Conservation (phyloP, 2,888 invertebrate genomes). For the Apodemia duryi region DNA sequence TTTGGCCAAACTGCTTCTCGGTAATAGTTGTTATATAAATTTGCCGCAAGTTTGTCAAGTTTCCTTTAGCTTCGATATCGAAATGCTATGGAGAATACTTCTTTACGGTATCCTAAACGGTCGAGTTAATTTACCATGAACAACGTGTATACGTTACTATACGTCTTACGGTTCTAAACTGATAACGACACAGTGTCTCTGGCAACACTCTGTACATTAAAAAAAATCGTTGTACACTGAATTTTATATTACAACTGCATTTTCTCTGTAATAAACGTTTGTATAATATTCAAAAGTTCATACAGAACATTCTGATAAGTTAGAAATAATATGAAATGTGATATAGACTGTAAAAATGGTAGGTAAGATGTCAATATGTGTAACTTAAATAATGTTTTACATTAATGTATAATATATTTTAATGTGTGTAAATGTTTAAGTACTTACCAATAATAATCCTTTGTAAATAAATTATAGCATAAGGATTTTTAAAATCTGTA, state of each 20-base stretch:
- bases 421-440: constrained; percentile 51
- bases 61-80: no score
- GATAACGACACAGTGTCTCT: no score
- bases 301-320: constrained; percentile 28
- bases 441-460: constrained; percentile 39
- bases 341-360: constrained; percentile 76
- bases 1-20: no score
- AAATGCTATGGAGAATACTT: no score
- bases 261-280: constrained; percentile 27
- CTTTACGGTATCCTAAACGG: no score
- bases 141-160: no score
- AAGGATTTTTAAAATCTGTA: constrained; percentile 77
- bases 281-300: constrained; percentile 26
- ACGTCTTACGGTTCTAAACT: no score
- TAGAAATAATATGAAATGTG: constrained; percentile 75
- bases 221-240: not conserved
- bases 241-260: constrained; percentile 25
- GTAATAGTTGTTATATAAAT: no score
- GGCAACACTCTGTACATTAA: no score
- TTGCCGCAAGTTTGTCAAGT: no score
- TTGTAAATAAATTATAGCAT: constrained; percentile 72
- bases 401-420: constrained; percentile 50
- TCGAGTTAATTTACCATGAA: no score
- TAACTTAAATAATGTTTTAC: constrained; percentile 43
- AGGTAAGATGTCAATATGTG: constrained; percentile 62